These are phyloP conservation scores for Halotydeus destructor DNA, from an alignment of 1,140 invertebrate genomes.

Conservation along the genomic window DNA sequence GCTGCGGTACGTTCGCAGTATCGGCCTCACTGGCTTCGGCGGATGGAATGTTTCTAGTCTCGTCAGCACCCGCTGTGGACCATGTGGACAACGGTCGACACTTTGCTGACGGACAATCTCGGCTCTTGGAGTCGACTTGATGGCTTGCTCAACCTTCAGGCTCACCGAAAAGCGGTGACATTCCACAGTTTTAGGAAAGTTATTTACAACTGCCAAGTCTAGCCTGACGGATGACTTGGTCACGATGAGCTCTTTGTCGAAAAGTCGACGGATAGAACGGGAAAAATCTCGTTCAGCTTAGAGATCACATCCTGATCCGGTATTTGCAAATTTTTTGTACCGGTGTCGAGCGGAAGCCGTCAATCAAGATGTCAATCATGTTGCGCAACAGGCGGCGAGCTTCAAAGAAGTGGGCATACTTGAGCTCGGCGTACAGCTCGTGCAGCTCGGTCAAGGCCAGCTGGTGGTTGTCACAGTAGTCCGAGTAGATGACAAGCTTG, in stretches of 20 bases:
- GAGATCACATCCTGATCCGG: no score
- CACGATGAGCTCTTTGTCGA: neutral
- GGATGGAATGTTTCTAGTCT: neutral
- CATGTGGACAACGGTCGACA: neutral
- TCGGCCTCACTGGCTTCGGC: neutral
- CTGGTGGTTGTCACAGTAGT: conserved; percentile 77
- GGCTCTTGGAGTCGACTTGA: neutral
- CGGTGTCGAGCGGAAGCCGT: conserved; percentile 66
- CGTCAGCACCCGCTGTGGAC: neutral
- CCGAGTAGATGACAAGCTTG: conserved; percentile 63
- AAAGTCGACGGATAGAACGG: neutral
- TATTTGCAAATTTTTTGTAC: conserved; percentile 82
- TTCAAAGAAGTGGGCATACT: conserved; percentile 61
- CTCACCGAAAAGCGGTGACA: neutral
- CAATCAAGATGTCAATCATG: conserved; percentile 61
- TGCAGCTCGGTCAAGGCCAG: conserved; percentile 48
- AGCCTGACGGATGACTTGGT: neutral
- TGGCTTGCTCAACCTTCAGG: neutral
- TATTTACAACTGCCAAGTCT: neutral
- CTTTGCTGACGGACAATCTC: neutral
- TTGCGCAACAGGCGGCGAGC: conserved; percentile 51
- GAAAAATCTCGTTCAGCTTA: conserved; percentile 1
- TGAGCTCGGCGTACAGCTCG: conserved; percentile 44
- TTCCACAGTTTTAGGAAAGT: neutral
- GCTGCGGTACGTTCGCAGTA: conserved; percentile 3